phyloP scores from a whole-genome alignment of 2,888 invertebrate species.

The Fabriciana adippe region DNA sequence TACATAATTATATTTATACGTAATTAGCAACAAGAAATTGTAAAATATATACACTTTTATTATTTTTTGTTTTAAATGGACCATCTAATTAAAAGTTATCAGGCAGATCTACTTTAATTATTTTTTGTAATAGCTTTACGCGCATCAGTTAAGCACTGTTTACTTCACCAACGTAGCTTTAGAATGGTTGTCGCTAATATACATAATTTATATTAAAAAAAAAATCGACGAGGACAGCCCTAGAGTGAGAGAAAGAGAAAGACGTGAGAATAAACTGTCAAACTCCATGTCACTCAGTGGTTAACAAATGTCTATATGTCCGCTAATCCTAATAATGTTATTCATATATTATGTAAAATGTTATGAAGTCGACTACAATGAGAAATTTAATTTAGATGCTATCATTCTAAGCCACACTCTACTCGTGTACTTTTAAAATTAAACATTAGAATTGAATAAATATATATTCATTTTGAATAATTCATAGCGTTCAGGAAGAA shows the following conservation, averaged over 20 bases:
- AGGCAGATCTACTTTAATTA: no score
- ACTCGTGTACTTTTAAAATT: constrained; percentile 14
- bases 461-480: background rate
- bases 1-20: no score
- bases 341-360: constrained; percentile 25
- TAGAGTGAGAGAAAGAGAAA: constrained; percentile 32
- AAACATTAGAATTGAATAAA: background rate
- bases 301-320: constrained; percentile 9
- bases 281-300: constrained; percentile 24
- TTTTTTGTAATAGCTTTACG: no score
- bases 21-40: no score
- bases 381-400: constrained; percentile 15
- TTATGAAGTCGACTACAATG: constrained; percentile 18
- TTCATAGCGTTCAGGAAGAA: no score
- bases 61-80: no score
- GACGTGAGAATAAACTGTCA: constrained; percentile 55
- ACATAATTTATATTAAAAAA: no score
- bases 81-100: no score
- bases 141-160: no score
- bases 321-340: constrained; percentile 22
- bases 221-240: background rate
- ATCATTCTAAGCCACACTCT: constrained; percentile 23
- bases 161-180: no score
- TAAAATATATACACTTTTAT: no score
- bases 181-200: no score